Evolutionary conservation across 2,113 vertebrate species (phyloP), one percentile per base, ranked within the genome.

Genomic region (Camelus bactrianus): DNA sequence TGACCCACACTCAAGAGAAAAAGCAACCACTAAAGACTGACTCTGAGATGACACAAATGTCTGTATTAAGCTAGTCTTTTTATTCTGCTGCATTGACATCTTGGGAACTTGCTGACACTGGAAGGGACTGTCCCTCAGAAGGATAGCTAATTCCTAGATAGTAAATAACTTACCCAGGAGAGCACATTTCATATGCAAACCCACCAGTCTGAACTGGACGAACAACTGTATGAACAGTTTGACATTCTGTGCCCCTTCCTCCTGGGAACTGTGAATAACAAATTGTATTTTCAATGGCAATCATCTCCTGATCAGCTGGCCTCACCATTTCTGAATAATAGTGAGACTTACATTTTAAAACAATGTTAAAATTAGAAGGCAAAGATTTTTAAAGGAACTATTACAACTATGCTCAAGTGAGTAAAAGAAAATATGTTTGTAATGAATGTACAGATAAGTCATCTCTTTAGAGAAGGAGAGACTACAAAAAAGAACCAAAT

Each of bases 291-390:
- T 50, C 42, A 48, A 32, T 38, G 17, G 46, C 67, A 56, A 6
- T 19, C 7, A 5, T 83, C 42, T 24, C 56, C 52, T 52, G 30
- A 72, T 35, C 32, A 38, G 10, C 48, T 58, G 65, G 19, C 12
- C 54, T 60, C 30, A 42, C 65, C 38, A 64, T 17, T 28, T 8
- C 28, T 54, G n/a, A 89, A 86, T 65, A 54, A 72, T 54, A 89
- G 50, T 35, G 84, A 75, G n/a, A 38, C 20, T 52, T 67, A 12
- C 14, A 65, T 54, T 82, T 89, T 77, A 65, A 87, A 93, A 60
- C 14, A 79, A 82, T 5, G 1, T 11, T 90, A 58, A 75, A 48
- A 91, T 82, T 95, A 62, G 67, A 84, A 93, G 46, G 93, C 81
- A 92, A 83, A 83, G 38, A 77, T 81, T 70, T 70, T 46, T 75